These are phyloP conservation scores for Ophiothrix spiculata DNA, from an alignment of 35 echinoderm and acorn worm genomes.

Conservation along the genomic window DNA sequence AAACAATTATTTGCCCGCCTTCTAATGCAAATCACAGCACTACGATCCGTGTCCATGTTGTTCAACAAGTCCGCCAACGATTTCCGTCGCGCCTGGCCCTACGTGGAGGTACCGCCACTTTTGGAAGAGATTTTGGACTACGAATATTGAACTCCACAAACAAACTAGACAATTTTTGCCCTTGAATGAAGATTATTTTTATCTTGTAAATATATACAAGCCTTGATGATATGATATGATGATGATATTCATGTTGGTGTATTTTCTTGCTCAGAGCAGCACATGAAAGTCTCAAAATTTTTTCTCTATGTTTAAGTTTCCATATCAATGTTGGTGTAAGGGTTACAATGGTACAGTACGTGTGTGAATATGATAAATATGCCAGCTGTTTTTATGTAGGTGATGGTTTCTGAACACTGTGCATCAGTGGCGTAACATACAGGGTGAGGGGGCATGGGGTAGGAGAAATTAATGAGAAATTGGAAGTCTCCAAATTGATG, in stretches of 20 bases:
- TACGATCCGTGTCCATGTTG: slow-evolving; percentile 65
- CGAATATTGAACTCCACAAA: slow-evolving; percentile 51
- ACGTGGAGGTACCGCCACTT: slow-evolving; percentile 77
- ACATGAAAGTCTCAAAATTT: neutral
- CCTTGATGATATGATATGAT: neutral
- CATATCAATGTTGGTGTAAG: no score
- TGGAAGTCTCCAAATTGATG: no score
- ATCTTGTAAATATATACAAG: neutral
- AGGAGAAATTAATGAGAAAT: no score
- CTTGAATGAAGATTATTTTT: neutral
- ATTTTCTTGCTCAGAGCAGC: neutral
- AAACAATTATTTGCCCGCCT: slow-evolving; percentile 91
- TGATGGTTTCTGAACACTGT: no score
- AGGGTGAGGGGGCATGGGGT: no score
- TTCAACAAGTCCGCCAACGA: slow-evolving; percentile 77
- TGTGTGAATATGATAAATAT: no score
- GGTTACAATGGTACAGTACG: no score
- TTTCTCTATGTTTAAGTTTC: neutral
- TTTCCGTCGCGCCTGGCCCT: slow-evolving; percentile 77
- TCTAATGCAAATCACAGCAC: slow-evolving; percentile 85
- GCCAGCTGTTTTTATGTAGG: no score
- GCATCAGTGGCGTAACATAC: no score
- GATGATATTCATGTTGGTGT: neutral
- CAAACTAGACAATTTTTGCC: neutral
- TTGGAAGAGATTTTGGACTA: slow-evolving; percentile 89